These are phyloP conservation scores for Allolobophora icterica DNA, from an alignment of 2,888 invertebrate genomes.

Conservation along the genomic window DNA sequence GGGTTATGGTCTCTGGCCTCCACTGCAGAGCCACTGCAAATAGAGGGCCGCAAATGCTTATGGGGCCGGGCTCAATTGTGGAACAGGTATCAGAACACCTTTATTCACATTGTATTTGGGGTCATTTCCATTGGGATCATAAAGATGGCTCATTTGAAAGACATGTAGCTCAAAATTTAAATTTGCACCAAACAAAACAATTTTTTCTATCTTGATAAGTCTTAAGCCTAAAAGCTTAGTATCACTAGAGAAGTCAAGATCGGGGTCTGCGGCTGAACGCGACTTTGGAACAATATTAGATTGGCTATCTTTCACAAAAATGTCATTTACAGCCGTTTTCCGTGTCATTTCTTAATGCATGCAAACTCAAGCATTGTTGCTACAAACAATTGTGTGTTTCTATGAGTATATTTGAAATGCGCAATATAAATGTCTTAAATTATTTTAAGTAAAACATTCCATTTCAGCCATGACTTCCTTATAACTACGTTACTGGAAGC, in stretches of 20 bases:
- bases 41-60: too few species aligned
- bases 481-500: too few species aligned
- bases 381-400: background rate
- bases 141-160: background rate
- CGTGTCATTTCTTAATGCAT: background rate
- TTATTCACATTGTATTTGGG: too few species aligned
- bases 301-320: background rate
- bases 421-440: too few species aligned
- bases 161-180: background rate
- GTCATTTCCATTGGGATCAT: background rate
- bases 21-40: background rate
- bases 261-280: background rate
- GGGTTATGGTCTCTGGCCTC: background rate
- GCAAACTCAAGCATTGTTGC: background rate
- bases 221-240: background rate
- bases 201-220: background rate
- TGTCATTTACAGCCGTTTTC: background rate
- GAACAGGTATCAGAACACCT: background rate
- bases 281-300: background rate
- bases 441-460: too few species aligned
- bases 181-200: background rate
- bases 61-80: background rate
- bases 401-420: background rate
- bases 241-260: background rate
- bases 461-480: too few species aligned